Percentiles rank a stretch among this genome's conserved stretches.
Conservation (phyloP, 2,797 vertebrate species). For the Peromyscus nudipes region DNA sequence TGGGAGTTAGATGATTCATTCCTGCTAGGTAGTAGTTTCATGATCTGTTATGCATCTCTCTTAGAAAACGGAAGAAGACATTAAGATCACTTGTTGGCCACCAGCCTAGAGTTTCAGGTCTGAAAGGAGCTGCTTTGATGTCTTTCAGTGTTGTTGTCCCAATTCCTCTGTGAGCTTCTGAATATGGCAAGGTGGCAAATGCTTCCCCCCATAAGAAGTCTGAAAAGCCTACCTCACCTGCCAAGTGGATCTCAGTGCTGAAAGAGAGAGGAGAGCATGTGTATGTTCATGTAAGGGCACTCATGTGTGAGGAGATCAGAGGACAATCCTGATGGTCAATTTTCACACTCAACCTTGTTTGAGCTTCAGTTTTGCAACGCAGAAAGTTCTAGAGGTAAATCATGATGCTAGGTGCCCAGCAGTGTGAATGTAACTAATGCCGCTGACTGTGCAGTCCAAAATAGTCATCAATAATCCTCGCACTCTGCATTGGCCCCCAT, state of each 20-base stretch:
- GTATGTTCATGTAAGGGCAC: background rate
- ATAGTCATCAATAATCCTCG: background rate
- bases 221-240: background rate
- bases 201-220: background rate
- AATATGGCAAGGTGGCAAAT: background rate
- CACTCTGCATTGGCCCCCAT: background rate
- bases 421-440: background rate
- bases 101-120: background rate
- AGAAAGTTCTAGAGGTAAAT: constrained; percentile 8
- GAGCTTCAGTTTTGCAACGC: constrained; percentile 35
- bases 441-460: background rate
- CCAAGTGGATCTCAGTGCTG: background rate
- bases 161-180: background rate
- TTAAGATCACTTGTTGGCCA: background rate
- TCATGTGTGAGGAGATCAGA: background rate
- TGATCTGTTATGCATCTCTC: background rate
- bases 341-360: background rate
- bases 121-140: background rate
- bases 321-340: background rate
- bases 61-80: background rate
- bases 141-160: background rate
- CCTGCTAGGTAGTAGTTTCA: background rate
- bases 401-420: background rate
- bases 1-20: background rate
- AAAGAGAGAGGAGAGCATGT: background rate